Evolutionary conservation across 2,113 vertebrate genomes (phyloP).

Genomic region (Cyanistes caeruleus): DNA sequence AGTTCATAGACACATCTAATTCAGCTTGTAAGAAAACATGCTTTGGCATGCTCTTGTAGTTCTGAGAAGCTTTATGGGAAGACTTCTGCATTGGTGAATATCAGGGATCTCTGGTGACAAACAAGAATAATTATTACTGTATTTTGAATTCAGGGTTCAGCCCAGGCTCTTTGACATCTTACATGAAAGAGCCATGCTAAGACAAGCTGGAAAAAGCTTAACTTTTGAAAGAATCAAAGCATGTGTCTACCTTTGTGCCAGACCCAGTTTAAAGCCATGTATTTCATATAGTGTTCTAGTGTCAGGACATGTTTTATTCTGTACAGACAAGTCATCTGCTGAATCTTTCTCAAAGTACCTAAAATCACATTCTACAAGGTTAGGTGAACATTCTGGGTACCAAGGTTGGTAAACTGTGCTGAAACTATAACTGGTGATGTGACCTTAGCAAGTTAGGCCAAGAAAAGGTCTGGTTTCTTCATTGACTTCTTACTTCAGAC

Average conservation of each 20-base stretch:
- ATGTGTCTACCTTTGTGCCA: neutral
- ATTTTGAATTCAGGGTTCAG: neutral
- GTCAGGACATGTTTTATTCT: neutral
- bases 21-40: neutral
- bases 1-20: neutral
- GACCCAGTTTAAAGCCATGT: neutral
- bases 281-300: neutral
- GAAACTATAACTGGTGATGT: neutral
- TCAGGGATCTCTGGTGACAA: neutral
- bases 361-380: neutral
- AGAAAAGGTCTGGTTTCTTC: neutral
- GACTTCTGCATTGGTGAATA: neutral
- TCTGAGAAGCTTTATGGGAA: neutral
- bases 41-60: neutral
- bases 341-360: neutral
- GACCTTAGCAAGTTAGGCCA: neutral
- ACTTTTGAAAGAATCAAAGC: neutral
- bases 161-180: neutral
- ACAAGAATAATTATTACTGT: neutral
- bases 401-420: neutral
- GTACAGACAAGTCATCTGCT: neutral
- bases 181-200: neutral
- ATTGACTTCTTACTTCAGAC: neutral
- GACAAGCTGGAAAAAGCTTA: neutral
- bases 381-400: neutral